A percentile compares a stretch with the other conserved stretches of the same genome.
These are phyloP conservation scores for Indicator indicator DNA, from an alignment of 2,113 vertebrate species.

Conservation along the genomic window DNA sequence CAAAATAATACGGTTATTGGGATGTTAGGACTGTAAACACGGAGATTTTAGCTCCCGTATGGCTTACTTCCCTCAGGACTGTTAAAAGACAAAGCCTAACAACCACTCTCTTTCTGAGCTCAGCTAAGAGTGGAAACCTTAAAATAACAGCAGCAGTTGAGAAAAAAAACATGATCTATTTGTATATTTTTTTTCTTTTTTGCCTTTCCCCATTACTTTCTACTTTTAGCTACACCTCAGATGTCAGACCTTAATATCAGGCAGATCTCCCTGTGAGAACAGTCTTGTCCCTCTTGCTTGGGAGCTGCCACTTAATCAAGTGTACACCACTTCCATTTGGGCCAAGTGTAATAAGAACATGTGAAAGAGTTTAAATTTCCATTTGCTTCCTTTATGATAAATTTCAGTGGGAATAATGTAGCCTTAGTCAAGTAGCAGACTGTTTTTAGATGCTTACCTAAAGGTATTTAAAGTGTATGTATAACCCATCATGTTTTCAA, in stretches of 20 bases:
- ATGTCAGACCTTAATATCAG: neutral
- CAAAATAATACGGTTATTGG: neutral
- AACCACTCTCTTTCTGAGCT: neutral
- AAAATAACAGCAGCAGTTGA: neutral
- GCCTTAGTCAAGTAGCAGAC: neutral
- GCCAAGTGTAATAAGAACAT: neutral
- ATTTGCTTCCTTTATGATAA: neutral
- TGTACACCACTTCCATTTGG: neutral
- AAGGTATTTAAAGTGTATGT: neutral
- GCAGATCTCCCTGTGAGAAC: neutral
- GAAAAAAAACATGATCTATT: neutral
- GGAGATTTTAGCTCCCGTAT: neutral
- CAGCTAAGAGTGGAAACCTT: neutral
- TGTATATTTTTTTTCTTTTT: neutral
- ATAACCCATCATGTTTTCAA: neutral
- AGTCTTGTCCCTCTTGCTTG: neutral
- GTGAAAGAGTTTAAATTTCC: neutral
- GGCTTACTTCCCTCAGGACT: neutral
- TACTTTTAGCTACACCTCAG: neutral
- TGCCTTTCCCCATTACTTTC: neutral
- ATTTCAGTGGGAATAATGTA: neutral
- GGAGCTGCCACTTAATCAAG: neutral
- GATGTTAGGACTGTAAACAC: neutral
- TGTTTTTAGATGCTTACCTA: neutral
- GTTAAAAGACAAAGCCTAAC: neutral